phyloP scores from a whole-genome alignment of 2,888 invertebrate genomes.

The Lasioglossum lativentre region DNA sequence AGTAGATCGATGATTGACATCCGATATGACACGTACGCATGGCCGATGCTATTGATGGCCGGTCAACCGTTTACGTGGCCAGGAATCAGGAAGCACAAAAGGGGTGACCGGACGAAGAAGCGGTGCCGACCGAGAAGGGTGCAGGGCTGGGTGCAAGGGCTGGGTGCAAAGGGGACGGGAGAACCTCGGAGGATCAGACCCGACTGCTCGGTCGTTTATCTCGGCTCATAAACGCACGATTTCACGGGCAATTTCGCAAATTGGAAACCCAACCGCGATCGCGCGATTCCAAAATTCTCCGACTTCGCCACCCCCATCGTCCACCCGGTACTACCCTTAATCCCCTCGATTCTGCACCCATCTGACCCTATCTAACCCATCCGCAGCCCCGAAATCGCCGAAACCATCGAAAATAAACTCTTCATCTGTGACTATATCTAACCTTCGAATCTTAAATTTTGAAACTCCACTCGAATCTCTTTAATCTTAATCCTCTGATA shows the following conservation, averaged over 20 bases:
- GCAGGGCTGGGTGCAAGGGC: background rate
- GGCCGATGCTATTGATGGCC: slow-evolving; percentile 17
- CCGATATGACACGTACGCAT: slow-evolving; percentile 43
- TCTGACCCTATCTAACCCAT: background rate
- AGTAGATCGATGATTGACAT: slow-evolving; percentile 47
- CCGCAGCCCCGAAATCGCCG: background rate
- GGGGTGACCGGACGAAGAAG: slow-evolving; percentile 27
- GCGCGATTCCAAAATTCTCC: slow-evolving; percentile 59
- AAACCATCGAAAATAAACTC: background rate
- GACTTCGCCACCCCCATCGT: background rate
- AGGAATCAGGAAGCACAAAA: slow-evolving; percentile 3
- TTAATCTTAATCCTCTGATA: background rate
- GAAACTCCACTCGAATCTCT: background rate
- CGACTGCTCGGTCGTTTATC: slow-evolving; percentile 66
- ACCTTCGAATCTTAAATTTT: background rate
- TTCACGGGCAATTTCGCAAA: slow-evolving; percentile 79
- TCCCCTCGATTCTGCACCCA: background rate
- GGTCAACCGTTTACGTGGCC: slow-evolving; percentile 13
- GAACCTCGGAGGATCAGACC: slow-evolving; percentile 21
- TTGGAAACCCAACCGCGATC: slow-evolving; percentile 72
- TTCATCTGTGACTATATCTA: background rate
- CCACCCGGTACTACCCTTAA: background rate
- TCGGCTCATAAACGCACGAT: slow-evolving; percentile 78
- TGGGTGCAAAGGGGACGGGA: background rate
- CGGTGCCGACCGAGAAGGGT: background rate